Percentiles rank a stretch among this genome's conserved stretches.
These are phyloP conservation scores for Heliocidaris tuberculata DNA, from an alignment of 35 echinoderm and acorn worm genomes.

Conservation along the genomic window DNA sequence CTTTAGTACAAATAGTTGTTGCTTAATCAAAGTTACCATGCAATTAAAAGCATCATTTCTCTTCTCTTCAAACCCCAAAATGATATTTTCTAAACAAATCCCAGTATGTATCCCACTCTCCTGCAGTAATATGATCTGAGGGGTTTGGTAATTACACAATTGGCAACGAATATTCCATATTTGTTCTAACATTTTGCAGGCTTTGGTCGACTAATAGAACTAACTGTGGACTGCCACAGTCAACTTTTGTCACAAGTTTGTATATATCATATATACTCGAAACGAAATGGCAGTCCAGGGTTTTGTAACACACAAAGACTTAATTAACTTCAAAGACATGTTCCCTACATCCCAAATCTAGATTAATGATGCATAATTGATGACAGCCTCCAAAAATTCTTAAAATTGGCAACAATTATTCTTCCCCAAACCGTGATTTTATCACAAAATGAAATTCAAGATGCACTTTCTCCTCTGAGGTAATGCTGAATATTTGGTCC, in stretches of 20 bases:
- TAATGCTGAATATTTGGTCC: neutral
- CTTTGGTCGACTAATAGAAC: too few species aligned
- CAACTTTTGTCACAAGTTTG: too few species aligned
- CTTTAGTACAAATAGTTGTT: too few species aligned
- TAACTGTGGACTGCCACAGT: too few species aligned
- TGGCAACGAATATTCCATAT: neutral
- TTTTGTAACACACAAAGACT: too few species aligned
- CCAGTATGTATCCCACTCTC: neutral
- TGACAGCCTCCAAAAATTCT: neutral
- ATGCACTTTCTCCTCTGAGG: neutral
- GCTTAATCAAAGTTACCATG: too few species aligned
- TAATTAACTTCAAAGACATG: neutral
- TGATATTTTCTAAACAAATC: too few species aligned
- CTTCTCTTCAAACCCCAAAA: too few species aligned
- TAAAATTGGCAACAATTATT: neutral
- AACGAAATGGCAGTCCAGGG: too few species aligned
- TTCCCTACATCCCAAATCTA: neutral
- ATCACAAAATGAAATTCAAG: neutral
- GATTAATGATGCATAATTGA: neutral
- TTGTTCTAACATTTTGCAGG: neutral
- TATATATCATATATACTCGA: too few species aligned
- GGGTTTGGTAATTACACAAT: neutral
- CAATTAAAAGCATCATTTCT: too few species aligned
- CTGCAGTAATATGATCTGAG: neutral
- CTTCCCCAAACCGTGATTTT: neutral